Conservation (phyloP, 1,140 invertebrate genomes). For the Diplogasteroides magnus region DNA sequence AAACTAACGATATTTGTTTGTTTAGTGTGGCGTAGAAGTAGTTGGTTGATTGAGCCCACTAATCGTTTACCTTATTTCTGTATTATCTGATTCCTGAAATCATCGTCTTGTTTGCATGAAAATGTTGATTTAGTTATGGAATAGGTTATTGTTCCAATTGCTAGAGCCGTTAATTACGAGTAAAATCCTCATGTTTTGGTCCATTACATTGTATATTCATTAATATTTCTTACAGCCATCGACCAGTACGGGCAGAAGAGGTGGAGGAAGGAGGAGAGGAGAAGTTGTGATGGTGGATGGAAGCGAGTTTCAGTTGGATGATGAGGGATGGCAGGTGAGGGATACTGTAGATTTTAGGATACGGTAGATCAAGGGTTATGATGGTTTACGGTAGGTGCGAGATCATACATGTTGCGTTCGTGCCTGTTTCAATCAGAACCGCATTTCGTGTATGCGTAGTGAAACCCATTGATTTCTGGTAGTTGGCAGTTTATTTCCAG, state of each 20-base stretch:
- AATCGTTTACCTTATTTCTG: no score
- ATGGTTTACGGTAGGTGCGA: not conserved
- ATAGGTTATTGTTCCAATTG: no score
- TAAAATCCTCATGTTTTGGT: not conserved
- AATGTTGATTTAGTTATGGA: no score
- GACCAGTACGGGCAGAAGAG: no score
- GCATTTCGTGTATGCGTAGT: not conserved
- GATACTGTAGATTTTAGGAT: no score
- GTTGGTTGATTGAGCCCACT: no score
- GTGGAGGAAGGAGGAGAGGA: not conserved
- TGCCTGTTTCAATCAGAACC: not conserved
- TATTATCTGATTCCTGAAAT: no score
- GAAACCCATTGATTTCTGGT: not conserved
- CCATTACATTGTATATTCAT: no score
- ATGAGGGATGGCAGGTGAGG: constrained; percentile 13
- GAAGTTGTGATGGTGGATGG: not conserved
- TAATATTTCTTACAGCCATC: not conserved
- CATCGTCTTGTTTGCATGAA: no score
- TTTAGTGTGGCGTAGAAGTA: not conserved
- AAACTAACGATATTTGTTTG: not conserved
- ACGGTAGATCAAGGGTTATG: not conserved
- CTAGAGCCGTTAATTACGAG: not conserved
- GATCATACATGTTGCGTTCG: no score
- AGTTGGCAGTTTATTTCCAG: no score
- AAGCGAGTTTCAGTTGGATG: not conserved